These are phyloP conservation scores for Ophioninae sp. DNA, from an alignment of 2,888 invertebrate genomes.

Conservation along the genomic window DNA sequence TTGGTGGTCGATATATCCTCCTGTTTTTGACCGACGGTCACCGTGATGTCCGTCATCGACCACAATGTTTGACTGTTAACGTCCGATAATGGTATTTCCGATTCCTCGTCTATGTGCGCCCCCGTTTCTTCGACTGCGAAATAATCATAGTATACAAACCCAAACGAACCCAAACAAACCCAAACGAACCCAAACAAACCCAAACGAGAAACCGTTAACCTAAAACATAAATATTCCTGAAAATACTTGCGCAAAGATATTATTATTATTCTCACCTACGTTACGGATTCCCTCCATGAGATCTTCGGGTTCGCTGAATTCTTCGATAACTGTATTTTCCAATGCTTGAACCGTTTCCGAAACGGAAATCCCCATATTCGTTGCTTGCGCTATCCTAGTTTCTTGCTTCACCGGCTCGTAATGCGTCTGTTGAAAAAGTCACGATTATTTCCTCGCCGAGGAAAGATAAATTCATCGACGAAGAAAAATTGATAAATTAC, in stretches of 20 bases:
- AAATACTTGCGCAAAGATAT: not conserved
- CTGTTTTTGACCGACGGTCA: conserved; percentile 63
- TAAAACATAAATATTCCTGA: not conserved
- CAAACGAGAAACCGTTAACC: not conserved
- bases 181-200: no score
- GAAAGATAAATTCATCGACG: not conserved
- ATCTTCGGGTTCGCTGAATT: conserved; percentile 93
- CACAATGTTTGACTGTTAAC: conserved; percentile 74
- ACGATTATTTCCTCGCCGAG: not conserved
- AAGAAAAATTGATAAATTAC: not conserved
- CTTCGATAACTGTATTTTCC: conserved; percentile 85
- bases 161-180: no score
- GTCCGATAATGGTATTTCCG: conserved; percentile 73
- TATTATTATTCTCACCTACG: conserved; percentile 83
- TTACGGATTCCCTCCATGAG: conserved; percentile 92
- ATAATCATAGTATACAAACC: no score
- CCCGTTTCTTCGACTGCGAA: conserved; percentile 78
- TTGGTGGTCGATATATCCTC: conserved; percentile 66
- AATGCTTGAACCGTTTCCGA: conserved; percentile 70
- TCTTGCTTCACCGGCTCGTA: conserved; percentile 79
- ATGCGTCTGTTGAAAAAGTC: conserved; percentile 71
- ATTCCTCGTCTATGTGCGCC: conserved; percentile 79
- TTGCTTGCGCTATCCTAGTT: conserved; percentile 74
- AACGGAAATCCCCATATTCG: conserved; percentile 75
- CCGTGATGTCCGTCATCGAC: conserved; percentile 72